Conservation (phyloP, 2,797 vertebrate genomes). For the Melanotaenia boesemani region DNA sequence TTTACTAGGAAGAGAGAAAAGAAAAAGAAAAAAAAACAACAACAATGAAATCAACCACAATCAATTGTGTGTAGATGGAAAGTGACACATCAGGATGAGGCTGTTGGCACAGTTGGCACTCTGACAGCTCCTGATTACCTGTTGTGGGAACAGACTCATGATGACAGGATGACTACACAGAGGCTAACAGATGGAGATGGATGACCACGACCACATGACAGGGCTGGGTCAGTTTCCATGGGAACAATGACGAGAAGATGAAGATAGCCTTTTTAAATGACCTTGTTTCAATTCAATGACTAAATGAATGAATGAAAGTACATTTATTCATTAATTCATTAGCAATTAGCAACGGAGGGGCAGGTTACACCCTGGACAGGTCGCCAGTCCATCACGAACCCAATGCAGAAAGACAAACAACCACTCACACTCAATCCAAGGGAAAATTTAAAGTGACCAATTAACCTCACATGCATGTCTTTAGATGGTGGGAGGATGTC, state of each 20-base stretch:
- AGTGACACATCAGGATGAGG: slow-evolving; percentile 42
- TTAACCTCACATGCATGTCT: no score
- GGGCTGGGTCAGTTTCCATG: slow-evolving; percentile 53
- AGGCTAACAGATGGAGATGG: slow-evolving; percentile 31
- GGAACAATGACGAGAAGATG: slow-evolving; percentile 48
- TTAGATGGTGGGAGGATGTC: no score
- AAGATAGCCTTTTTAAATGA: slow-evolving; percentile 4
- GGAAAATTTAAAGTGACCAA: no score
- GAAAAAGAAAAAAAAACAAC: neutral
- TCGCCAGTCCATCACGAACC: no score
- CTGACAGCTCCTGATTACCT: slow-evolving; percentile 61
- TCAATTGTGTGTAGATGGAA: slow-evolving; percentile 42
- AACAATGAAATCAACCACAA: slow-evolving; percentile 30
- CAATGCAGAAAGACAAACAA: no score
- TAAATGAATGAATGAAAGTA: neutral
- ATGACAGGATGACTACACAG: slow-evolving; percentile 15
- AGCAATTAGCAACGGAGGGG: no score
- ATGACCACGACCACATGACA: slow-evolving; percentile 44
- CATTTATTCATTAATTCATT: no score
- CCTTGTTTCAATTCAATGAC: neutral
- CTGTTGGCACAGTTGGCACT: slow-evolving; percentile 41
- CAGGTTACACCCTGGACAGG: no score
- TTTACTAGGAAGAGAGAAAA: neutral
- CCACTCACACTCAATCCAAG: no score
- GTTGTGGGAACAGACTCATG: slow-evolving; percentile 31